Evolutionary conservation across 2,888 invertebrate species (phyloP).

Genomic region (Oscheius sp.): DNA sequence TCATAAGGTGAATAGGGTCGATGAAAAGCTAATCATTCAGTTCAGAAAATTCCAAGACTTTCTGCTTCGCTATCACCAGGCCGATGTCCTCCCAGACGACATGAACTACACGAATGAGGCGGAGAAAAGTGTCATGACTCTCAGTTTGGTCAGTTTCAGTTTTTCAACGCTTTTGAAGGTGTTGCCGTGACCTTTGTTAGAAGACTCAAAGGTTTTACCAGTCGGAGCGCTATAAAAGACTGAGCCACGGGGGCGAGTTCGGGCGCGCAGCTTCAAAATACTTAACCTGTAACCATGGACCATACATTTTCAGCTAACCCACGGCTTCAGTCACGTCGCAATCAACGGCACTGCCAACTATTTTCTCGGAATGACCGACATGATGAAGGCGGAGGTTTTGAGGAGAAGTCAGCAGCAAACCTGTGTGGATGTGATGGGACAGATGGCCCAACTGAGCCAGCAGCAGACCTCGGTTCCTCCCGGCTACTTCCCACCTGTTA

Average conservation of each 20-base stretch:
- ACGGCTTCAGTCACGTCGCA: slow-evolving; percentile 34
- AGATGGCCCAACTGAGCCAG: too few species aligned
- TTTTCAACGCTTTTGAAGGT: background rate
- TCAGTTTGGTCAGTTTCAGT: slow-evolving; percentile 21
- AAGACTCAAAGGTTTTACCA: background rate
- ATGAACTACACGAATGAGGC: background rate
- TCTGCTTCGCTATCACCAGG: background rate
- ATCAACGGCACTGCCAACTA: background rate
- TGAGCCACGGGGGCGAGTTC: too few species aligned
- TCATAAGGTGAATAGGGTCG: background rate
- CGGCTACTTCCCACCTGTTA: too few species aligned
- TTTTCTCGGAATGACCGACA: background rate
- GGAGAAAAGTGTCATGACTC: slow-evolving; percentile 9
- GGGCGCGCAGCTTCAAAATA: too few species aligned
- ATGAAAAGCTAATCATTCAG: too few species aligned
- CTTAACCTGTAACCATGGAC: too few species aligned
- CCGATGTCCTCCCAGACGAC: background rate
- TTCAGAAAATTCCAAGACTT: background rate
- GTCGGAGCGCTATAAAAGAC: too few species aligned
- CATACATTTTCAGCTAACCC: slow-evolving; percentile 28
- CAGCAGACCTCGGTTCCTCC: too few species aligned
- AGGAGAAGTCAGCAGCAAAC: too few species aligned
- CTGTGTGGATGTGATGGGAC: too few species aligned
- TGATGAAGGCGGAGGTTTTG: background rate
- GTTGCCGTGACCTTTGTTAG: background rate